Evolutionary conservation across 2,888 invertebrate genomes (phyloP).

Genomic region (Orchestes rusci): DNA sequence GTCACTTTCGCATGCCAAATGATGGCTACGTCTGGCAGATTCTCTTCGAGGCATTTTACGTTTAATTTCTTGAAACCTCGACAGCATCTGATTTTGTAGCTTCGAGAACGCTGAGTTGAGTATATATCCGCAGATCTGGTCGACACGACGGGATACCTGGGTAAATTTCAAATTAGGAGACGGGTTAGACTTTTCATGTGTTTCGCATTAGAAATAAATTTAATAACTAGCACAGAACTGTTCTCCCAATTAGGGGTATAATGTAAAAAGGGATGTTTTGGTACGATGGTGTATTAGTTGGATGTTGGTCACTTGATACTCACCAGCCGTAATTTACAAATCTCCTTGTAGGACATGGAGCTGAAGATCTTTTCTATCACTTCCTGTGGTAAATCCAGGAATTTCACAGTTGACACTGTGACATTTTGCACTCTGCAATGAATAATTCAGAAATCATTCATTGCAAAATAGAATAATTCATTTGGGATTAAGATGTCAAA

Average conservation of each 20-base stretch:
- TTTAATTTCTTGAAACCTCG: conserved; percentile 81
- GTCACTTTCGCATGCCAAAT: conserved; percentile 84
- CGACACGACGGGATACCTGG: conserved; percentile 78
- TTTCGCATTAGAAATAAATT: neutral
- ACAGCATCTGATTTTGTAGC: conserved; percentile 76
- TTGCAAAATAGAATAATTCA: no score
- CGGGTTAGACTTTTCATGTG: no score
- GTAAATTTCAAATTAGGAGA: no score
- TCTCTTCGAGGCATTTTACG: conserved; percentile 87
- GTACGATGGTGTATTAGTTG: no score
- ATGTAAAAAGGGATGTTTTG: no score
- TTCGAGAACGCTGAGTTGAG: conserved; percentile 81
- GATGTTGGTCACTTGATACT: no score
- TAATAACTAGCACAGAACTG: no score
- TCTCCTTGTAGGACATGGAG: conserved; percentile 66
- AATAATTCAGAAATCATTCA: neutral
- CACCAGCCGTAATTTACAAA: conserved; percentile 74
- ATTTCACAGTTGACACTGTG: conserved; percentile 32
- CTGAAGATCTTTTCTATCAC: conserved; percentile 72
- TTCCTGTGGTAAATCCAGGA: conserved; percentile 74
- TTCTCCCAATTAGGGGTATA: no score
- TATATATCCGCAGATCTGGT: conserved; percentile 68
- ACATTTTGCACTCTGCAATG: conserved; percentile 15
- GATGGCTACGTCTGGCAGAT: conserved; percentile 84
- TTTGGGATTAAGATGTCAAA: no score